Base-by-base conservation (phyloP, 2,113 vertebrate species). In the Myotis lucifugus region DNA sequence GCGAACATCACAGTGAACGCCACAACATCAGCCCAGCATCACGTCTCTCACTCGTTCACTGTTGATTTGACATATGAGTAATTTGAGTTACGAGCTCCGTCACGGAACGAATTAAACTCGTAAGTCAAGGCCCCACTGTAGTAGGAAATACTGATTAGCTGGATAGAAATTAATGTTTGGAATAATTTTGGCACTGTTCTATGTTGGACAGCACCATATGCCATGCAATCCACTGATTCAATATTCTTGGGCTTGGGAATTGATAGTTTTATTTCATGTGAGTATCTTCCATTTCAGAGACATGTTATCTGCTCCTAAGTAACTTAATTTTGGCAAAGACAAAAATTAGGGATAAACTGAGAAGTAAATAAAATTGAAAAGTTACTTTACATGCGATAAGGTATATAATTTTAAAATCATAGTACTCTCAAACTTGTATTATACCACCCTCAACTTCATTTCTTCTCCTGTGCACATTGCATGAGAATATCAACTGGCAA, bases 291-390 rank as follows among this genome's bases (percentile, higher is more conserved):
- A 85, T 61, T 79, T 91, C 94, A 84, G 3, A 56, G 73, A 95
- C 29, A 40, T 19, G 21, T 61, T 69, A 73, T 6, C 42, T 88
- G 64, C 89, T 64, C n/a, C 40, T 42, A 59, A 83, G 32, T 78
- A 78, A 84, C 48, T 96, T 90, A 76, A 59, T 48, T 70, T 48
- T 3, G 52, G 40, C 6, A 90, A 90, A 93, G 52, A 82, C 23
- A 91, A 91, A 83, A 79, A 61, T 34, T 37, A 67, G 25, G 25
- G 15, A 46, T 48, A 91, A 52, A 90, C 59, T 59, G 69, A 42
- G 46, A 96, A 77, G 25, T 54, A 82, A 93, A 77, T 61, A 77
- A 50, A 92, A 87, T 54, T 76, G 32, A 69, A 85, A 69, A 79
- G 23, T 81, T 18, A 87, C 8, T 86, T 11, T 64, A 3, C 27